Evolutionary conservation across 2,888 invertebrate species (phyloP).

Genomic region (Baccha elongata): DNA sequence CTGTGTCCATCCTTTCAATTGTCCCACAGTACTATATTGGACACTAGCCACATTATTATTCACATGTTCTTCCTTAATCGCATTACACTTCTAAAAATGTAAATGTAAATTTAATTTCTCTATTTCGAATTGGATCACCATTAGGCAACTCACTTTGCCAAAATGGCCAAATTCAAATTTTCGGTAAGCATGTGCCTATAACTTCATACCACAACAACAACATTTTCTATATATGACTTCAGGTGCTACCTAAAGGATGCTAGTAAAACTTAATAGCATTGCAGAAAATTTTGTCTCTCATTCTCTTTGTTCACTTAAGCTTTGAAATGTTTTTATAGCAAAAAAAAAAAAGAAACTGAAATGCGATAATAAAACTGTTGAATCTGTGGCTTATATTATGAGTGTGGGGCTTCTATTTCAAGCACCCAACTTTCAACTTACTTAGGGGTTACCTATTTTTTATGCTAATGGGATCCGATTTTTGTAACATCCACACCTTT

Average conservation of each 20-base stretch:
- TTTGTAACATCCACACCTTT: constrained; percentile 24
- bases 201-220: neutral
- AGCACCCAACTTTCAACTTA: constrained; percentile 5
- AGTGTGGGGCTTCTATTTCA: neutral
- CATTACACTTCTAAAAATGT: neutral
- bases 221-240: constrained; percentile 40
- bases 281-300: neutral
- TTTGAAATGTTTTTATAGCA: constrained; percentile 7
- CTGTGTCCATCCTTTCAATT: neutral
- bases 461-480: constrained; percentile 62
- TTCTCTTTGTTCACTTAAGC: neutral
- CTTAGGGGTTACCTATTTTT: constrained; percentile 58
- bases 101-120: constrained; percentile 45
- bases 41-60: neutral
- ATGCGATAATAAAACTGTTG: constrained; percentile 63
- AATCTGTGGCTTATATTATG: constrained; percentile 23
- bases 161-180: constrained; percentile 36
- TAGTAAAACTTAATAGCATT: constrained; percentile 51
- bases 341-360: constrained; percentile 27
- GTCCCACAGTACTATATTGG: neutral
- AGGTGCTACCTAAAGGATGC: constrained; percentile 49
- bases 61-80: neutral
- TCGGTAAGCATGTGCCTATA: constrained; percentile 19
- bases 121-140: constrained; percentile 36
- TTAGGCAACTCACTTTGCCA: constrained; percentile 30